These are phyloP conservation scores for Thamnophis sirtalis DNA, from an alignment of 2,113 vertebrate genomes.

Conservation along the genomic window DNA sequence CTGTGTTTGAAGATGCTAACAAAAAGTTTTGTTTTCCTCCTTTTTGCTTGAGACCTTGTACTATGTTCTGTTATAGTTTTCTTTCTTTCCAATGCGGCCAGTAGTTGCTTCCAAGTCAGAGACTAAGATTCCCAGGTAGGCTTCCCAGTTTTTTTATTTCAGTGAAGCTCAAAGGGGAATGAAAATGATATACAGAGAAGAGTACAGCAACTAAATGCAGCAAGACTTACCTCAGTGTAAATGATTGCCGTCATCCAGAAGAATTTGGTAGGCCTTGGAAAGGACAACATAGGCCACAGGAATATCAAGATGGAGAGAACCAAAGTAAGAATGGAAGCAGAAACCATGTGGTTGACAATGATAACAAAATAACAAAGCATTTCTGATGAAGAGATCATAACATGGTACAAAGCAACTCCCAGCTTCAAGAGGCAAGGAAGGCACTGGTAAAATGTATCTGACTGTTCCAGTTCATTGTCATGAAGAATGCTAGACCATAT, in stretches of 20 bases:
- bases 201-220: not conserved
- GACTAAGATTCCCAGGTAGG: not conserved
- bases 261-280: slow-evolving; percentile 72
- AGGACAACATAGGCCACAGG: slow-evolving; percentile 72
- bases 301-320: slow-evolving; percentile 72
- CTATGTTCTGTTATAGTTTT: not conserved
- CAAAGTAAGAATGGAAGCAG: slow-evolving; percentile 64
- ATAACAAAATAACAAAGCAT: slow-evolving; percentile 71
- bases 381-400: slow-evolving; percentile 67
- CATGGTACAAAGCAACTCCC: slow-evolving; percentile 65
- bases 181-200: not conserved
- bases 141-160: not conserved
- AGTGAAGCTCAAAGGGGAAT: not conserved
- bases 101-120: not conserved
- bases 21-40: not conserved
- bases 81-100: not conserved
- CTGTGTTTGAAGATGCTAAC: not conserved
- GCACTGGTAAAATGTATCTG: slow-evolving; percentile 60
- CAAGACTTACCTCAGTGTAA: slow-evolving; percentile 72
- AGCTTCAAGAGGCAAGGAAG: slow-evolving; percentile 62
- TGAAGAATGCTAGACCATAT: slow-evolving; percentile 58
- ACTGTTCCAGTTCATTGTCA: slow-evolving; percentile 63
- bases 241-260: slow-evolving; percentile 77
- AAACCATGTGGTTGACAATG: slow-evolving; percentile 72
- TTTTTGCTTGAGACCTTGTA: not conserved